Conservation (phyloP, 2,797 vertebrate genomes). For the Scolopax rusticola region DNA sequence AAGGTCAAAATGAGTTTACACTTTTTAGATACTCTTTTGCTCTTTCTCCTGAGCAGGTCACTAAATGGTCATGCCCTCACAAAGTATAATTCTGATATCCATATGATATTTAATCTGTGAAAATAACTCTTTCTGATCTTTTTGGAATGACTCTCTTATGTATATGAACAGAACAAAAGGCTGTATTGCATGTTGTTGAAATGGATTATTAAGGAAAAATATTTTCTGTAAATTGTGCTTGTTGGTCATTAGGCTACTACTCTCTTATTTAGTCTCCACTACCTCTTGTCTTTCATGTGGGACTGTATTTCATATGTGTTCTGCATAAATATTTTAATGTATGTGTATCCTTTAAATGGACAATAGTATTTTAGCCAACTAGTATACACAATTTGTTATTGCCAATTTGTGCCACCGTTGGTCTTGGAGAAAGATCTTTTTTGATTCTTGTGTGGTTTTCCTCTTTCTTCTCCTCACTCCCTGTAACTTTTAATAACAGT, state of each 20-base stretch:
- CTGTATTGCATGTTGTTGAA: background rate
- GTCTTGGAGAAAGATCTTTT: background rate
- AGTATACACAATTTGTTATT: background rate
- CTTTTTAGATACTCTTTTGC: background rate
- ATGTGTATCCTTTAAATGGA: background rate
- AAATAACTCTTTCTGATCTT: slow-evolving; percentile 1
- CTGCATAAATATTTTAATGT: background rate
- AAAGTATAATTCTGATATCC: background rate
- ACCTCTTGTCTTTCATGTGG: background rate
- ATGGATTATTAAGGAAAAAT: background rate
- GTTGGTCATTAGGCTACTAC: background rate
- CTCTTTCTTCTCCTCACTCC: background rate
- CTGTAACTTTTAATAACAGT: background rate
- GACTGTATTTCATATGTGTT: background rate
- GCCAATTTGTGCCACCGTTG: background rate
- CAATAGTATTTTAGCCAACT: background rate
- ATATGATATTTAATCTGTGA: background rate
- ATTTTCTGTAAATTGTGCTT: background rate
- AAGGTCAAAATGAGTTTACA: background rate
- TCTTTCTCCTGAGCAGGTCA: background rate
- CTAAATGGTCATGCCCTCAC: background rate
- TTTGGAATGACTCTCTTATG: background rate
- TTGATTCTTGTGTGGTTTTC: background rate
- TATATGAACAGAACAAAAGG: background rate
- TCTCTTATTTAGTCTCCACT: background rate